Base-by-base conservation (phyloP, 1,140 invertebrate species). In the Popillia japonica region DNA sequence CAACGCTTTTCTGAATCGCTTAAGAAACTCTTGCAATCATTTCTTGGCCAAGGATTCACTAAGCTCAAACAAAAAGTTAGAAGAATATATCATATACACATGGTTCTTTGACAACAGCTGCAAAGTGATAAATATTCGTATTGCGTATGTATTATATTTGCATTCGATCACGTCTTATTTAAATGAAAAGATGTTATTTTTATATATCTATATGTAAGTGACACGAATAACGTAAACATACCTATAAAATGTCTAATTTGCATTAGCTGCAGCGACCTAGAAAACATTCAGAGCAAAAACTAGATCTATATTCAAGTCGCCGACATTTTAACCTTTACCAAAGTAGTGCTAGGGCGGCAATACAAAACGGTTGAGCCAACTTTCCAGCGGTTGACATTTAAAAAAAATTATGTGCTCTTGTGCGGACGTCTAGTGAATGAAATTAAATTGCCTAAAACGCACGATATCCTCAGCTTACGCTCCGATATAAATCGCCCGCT, bases 311-410 rank as follows among this genome's bases (percentile, higher is more conserved):
- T 68, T 68, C 61, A 34, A 68, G 61, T 22, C 61, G 61, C 61
- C 61, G 61, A 68, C 61, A 68, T 68, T 68, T 34, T 68, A 68
- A 68, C 61, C 61, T 68, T 68, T 68, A 68, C 7, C 61, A 68
- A 10, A 68, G 61, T 22, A 22, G 22, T 10, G 61, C 61, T 22
- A 34, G 61, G 61, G 23, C 61, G 22, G 61, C 22, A 27, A 27
- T 68, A 68, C 61, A 68, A 68, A 68, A 22, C 61, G 61, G 11
- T 68, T 10, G 9, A 68, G 61, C 20, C 27, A 10, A 68, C 61
- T 34, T 34, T 23, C 61, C 61, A 20, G 22, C 61, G 22, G 22
- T 68, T 68, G 61, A 68, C 61, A 68, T 68, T 68, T 27, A 34
- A 20, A 68, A 68, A 17, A 10, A 68, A 68, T 9, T 22, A 23